Evolutionary conservation across 2,888 invertebrate genomes (phyloP).

Genomic region (Taenaris catops): DNA sequence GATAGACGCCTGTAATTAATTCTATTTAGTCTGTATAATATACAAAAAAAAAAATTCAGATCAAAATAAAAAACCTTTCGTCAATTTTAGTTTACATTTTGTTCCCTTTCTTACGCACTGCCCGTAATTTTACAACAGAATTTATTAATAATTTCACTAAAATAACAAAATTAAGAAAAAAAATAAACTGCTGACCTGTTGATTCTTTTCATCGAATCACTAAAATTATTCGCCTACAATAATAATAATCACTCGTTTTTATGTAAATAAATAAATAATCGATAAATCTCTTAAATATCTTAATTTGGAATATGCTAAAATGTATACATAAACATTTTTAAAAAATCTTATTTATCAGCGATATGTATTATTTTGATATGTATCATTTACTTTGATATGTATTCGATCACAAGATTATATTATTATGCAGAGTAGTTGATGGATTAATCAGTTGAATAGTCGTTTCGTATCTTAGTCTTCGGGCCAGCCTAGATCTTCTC

Average conservation of each 20-base stretch:
- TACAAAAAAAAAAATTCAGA: conserved; percentile 27
- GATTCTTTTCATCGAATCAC: conserved; percentile 25
- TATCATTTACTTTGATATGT: conserved; percentile 52
- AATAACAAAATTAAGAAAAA: conserved; percentile 15
- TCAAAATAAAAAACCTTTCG: conserved; percentile 18
- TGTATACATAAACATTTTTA: conserved; percentile 70
- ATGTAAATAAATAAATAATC: conserved; percentile 35
- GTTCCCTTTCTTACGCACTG: conserved; percentile 39
- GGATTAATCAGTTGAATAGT: conserved; percentile 14
- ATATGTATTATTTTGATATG: conserved; percentile 58
- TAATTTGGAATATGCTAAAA: conserved; percentile 50
- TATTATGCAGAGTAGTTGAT: conserved; percentile 20
- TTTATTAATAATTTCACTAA: conserved; percentile 16
- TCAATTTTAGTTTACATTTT: conserved; percentile 31
- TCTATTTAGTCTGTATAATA: conserved; percentile 35
- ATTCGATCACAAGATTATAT: conserved; percentile 60
- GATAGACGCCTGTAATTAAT: conserved; percentile 41
- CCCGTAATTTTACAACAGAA: conserved; percentile 23
- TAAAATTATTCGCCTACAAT: conserved; percentile 22
- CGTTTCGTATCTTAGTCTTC: conserved; percentile 80
- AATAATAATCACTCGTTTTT: conserved; percentile 25
- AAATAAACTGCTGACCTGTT: conserved; percentile 24
- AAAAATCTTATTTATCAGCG: conserved; percentile 66
- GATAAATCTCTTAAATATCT: conserved; percentile 39
- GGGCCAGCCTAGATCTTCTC: conserved; percentile 96